Evolutionary conservation across 2,113 vertebrate species (phyloP).

Genomic region (Laticauda laticaudata): DNA sequence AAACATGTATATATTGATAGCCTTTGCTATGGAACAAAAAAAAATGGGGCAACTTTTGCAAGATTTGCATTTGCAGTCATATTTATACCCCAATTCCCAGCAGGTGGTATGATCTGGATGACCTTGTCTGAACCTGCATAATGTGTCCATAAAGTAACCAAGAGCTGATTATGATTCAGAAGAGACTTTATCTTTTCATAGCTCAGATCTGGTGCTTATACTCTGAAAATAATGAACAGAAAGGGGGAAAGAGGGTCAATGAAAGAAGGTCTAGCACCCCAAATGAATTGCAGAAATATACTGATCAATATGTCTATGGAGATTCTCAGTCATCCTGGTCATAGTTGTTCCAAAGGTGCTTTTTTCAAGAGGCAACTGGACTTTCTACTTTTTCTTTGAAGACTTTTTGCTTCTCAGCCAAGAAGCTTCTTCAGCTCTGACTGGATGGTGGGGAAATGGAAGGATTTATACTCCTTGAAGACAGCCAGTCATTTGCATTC

Average conservation of each 20-base stretch:
- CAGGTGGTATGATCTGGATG: background rate
- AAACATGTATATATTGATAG: slow-evolving; percentile 36
- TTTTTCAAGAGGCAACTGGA: too few relatives aligned
- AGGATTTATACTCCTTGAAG: too few relatives aligned
- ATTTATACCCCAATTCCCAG: slow-evolving; percentile 16
- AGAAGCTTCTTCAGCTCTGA: too few relatives aligned
- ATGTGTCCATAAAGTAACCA: background rate
- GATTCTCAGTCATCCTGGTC: too few relatives aligned
- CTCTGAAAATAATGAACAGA: slow-evolving; percentile 28
- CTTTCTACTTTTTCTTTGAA: too few relatives aligned
- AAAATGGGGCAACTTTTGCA: slow-evolving; percentile 38
- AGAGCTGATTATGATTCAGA: background rate
- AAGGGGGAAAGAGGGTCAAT: slow-evolving; percentile 27
- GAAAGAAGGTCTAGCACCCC: background rate
- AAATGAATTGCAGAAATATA: background rate
- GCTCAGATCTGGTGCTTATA: background rate
- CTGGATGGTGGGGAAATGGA: too few relatives aligned
- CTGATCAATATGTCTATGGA: too few relatives aligned
- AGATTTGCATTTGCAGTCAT: background rate
- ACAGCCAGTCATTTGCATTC: too few relatives aligned
- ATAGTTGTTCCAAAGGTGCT: too few relatives aligned
- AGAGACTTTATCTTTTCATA: slow-evolving; percentile 4
- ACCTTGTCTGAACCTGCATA: background rate
- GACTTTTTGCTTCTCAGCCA: too few relatives aligned
- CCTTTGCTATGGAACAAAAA: slow-evolving; percentile 13